Base-by-base conservation (phyloP, 2,797 vertebrate species). In the Lepus oiostolus region DNA sequence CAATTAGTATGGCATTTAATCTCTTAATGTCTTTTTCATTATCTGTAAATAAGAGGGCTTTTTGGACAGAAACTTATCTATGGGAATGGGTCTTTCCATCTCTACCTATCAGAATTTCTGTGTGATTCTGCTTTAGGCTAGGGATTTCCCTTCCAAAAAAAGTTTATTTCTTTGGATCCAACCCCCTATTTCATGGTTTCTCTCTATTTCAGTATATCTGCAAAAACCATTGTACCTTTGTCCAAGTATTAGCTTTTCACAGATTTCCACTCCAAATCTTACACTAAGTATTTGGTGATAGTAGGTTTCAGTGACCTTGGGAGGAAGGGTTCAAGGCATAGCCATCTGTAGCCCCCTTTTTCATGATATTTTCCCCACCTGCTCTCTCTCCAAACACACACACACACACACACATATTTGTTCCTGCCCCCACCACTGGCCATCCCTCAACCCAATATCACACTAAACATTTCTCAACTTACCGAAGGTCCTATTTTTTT, bases 21-120 rank as follows among this genome's bases (percentile, higher is more conserved):
- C 38, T 83, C 5, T 19, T 76, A 67, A 84, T 42, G 30, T 58
- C 21, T 74, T 90, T 93, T 90, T 70, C 11, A 60, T 72, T 93
- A 35, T 52, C 84, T 50, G 5, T 76, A 85, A 89, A 47, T 87
- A 79, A 86, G 8, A 77, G 24, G 22, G 8, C 13, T 77, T 94
- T 2, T 81, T 86, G 30, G 26, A 9, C 21, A 85, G 38, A 95
- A 95, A 85, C 54, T 11, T 50, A 14, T 72, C 16, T 79, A 14
- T 47, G n/a, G 9, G 4, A 52, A 63, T 10, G 14, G 7, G 21
- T 85, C 75, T 22, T 71, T 75, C 24, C 30, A n/a, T 30, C 4
- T 79, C 28, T 80, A 26, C 2, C 8, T 77, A 1, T 50, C 79
- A 65, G 47, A 92, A 88, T 58, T 38, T 71, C 21, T 28, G 9